A percentile compares a stretch with the other conserved stretches of the same genome.
Conservation (phyloP, 2,797 vertebrate species). For the Characodon lateralis region DNA sequence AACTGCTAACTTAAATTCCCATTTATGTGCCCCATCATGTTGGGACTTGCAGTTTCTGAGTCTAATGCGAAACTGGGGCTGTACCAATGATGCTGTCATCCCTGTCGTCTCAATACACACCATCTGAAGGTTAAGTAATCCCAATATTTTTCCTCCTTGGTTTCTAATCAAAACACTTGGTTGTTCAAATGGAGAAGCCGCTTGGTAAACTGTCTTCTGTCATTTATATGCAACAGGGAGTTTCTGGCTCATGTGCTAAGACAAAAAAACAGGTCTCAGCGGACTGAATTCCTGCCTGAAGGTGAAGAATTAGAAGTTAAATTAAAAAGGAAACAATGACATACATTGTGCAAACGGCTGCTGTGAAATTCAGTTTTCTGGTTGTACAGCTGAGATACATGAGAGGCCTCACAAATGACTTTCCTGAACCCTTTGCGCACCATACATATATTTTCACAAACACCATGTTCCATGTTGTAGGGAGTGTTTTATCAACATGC, state of each 20-base stretch:
- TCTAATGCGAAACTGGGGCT: not conserved
- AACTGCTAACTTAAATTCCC: not conserved
- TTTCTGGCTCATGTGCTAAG: not conserved
- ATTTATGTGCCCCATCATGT: not conserved
- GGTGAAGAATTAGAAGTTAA: slow-evolving; percentile 1
- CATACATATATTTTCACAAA: slow-evolving; percentile 16
- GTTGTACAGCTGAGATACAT: not conserved
- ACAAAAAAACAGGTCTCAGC: slow-evolving; percentile 5
- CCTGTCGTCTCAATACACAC: not conserved
- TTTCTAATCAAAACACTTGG: not conserved
- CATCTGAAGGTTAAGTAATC: not conserved
- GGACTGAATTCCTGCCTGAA: slow-evolving; percentile 11
- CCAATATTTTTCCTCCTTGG: fast-evolving
- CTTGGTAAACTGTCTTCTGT: not conserved
- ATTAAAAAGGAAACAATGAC: slow-evolving; percentile 4
- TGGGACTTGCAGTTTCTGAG: slow-evolving; percentile 21
- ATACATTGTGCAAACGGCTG: not conserved
- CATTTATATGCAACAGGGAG: not conserved
- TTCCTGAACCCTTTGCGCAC: not conserved
- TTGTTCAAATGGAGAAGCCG: not conserved
- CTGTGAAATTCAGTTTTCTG: slow-evolving; percentile 14
- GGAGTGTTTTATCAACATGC: slow-evolving; percentile 45
- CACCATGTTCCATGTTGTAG: slow-evolving; percentile 1
- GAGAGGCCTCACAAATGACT: not conserved
- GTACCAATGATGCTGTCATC: not conserved